Evolutionary conservation across 2,888 invertebrate genomes (phyloP).

Genomic region (Platycnemis pennipes): DNA sequence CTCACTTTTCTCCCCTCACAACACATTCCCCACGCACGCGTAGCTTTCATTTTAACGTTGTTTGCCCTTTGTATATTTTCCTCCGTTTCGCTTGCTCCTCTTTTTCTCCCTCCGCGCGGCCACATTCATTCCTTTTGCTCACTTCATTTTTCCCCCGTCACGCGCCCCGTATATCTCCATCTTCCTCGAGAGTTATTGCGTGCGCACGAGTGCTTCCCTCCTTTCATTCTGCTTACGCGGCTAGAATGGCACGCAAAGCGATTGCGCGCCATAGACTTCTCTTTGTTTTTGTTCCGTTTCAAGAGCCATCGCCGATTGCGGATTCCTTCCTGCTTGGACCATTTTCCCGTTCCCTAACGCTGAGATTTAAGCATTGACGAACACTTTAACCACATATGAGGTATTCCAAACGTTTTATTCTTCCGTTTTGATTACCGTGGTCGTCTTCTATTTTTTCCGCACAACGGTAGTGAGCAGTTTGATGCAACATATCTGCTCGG

Average conservation of each 20-base stretch:
- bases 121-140: conserved; percentile 27
- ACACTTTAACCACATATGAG: not conserved
- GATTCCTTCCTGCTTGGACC: not conserved
- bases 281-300: not conserved
- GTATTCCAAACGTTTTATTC: not conserved
- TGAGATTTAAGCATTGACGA: not conserved
- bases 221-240: conserved; percentile 56
- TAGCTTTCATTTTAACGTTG: not conserved
- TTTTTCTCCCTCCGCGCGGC: not conserved
- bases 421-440: not conserved
- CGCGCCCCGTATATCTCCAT: conserved; percentile 60
- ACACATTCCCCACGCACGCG: not conserved
- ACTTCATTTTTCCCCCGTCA: conserved; percentile 58
- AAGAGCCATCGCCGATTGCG: not conserved
- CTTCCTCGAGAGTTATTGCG: conserved; percentile 59
- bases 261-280: not conserved
- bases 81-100: not conserved
- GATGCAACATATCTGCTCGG: not conserved
- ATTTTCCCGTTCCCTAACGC: not conserved
- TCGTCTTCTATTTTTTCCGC: not conserved
- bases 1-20: not conserved
- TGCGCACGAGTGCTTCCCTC: not conserved
- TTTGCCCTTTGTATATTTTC: not conserved
- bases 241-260: conserved; percentile 54
- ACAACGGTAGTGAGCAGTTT: not conserved